Base-by-base conservation (phyloP, 2,113 vertebrate species). In the Colinus virginianus region DNA sequence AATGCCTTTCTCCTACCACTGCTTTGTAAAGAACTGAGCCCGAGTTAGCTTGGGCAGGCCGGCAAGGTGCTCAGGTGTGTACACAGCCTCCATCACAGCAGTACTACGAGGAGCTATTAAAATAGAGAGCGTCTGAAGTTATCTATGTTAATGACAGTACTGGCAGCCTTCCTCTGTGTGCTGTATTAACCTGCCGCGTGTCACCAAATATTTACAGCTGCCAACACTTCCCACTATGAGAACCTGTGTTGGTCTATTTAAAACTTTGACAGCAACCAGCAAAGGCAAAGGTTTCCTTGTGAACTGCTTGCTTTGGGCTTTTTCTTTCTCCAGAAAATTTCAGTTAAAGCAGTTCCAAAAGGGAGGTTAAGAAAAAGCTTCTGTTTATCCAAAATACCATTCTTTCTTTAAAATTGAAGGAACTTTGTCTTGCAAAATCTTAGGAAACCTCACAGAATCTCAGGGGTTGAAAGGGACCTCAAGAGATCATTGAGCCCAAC, bases 141-240 rank as follows among this genome's bases (percentile, higher is more conserved):
- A 87, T 66, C 87, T 78, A 66, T 84, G 11, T 51, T 75, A 77
- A 79, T 63, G 20, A 55, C 77, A 89, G 49, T 21, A 68, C 61
- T 83, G 63, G 55, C 78, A 93, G 38, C 42, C 48, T 90, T 69
- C 62, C 70, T 51, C 87, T 69, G 71, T 42, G 71, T 66, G 62
- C 61, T 85, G 61, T 13, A 68, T 75, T 84, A 91, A 94, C 87
- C 85, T 93, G 61, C 56, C 78, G 58, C 16, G 62, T 42, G 34
- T 64, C 71, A 84, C 55, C n/a, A 30, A 46, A 8, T 82, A 84
- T 67, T 92, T 76, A 88, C 77, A 87, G 69, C 69, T 90, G 75
- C 85, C 81, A 93, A 7, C 70, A 67, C 91, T 83, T 93, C 87
- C 91, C 75, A 89, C 79, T 71, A 32, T 0, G 2, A 92, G 7